Evolutionary conservation across 2,113 vertebrate species (phyloP).

Genomic region (Paedocypris sp.): DNA sequence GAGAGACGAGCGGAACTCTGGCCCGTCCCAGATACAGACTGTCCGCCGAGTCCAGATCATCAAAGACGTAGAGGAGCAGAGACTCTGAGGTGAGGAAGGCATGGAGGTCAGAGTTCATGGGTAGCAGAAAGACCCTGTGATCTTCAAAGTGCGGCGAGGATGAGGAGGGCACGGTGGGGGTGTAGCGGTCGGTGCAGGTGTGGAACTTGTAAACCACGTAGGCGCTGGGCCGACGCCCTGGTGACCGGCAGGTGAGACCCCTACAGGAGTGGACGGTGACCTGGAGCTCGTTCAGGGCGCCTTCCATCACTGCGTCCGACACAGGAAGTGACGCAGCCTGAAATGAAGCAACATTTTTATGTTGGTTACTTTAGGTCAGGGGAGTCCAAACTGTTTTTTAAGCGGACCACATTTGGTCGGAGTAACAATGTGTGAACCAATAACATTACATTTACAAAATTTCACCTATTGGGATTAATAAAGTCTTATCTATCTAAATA

Average conservation of each 20-base stretch:
- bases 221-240: constrained; percentile 58
- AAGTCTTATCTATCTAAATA: too few species aligned
- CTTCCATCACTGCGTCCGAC: constrained; percentile 24
- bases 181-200: constrained; percentile 73
- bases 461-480: too few species aligned
- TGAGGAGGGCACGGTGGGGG: constrained; percentile 60
- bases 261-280: constrained; percentile 65
- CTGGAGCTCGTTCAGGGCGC: constrained; percentile 65
- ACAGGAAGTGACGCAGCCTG: not conserved
- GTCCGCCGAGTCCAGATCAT: constrained; percentile 65
- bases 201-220: constrained; percentile 85
- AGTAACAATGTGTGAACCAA: too few species aligned
- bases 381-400: too few species aligned
- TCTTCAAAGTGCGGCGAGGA: constrained; percentile 68
- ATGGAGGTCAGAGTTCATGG: constrained; percentile 67
- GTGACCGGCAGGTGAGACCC: constrained; percentile 47
- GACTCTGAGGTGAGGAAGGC: constrained; percentile 65
- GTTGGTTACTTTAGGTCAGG: too few species aligned
- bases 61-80: constrained; percentile 74
- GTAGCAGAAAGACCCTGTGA: constrained; percentile 62
- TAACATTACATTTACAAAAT: too few species aligned
- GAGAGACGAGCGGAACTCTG: constrained; percentile 64
- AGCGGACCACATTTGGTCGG: too few species aligned
- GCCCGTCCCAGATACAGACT: constrained; percentile 74
- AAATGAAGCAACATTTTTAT: too few species aligned